Evolutionary conservation across 2,113 vertebrate species (phyloP).

Genomic region (Myocastor coypus): DNA sequence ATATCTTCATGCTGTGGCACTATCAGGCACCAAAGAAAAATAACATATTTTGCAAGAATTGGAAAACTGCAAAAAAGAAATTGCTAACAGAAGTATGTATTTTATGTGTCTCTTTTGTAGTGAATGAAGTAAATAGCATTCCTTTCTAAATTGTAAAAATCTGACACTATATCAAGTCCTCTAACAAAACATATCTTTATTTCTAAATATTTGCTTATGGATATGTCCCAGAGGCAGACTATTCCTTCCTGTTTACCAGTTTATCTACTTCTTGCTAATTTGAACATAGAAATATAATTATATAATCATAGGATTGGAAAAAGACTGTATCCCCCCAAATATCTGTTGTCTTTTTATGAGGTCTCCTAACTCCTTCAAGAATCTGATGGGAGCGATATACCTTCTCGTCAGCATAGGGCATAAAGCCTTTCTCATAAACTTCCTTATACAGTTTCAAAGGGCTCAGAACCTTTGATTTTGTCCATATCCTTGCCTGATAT

Average conservation of each 20-base stretch:
- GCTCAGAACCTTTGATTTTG: conserved; percentile 17
- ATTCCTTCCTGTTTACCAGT: conserved; percentile 31
- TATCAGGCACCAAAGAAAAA: conserved; percentile 52
- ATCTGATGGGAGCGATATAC: not conserved
- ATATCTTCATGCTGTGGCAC: not conserved
- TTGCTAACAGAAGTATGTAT: not conserved
- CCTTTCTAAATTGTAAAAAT: conserved; percentile 66
- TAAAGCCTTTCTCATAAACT: not conserved
- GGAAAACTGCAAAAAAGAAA: conserved; percentile 13
- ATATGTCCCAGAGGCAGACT: not conserved
- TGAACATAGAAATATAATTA: not conserved
- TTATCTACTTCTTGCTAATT: conserved; percentile 1
- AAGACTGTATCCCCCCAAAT: not conserved
- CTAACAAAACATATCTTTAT: not conserved
- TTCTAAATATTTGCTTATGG: conserved; percentile 64
- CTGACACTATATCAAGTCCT: not conserved
- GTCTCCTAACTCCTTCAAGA: not conserved
- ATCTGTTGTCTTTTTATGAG: not conserved
- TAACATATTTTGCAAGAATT: conserved; percentile 43
- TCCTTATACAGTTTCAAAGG: not conserved
- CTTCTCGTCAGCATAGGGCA: not conserved
- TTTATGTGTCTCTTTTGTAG: conserved; percentile 16
- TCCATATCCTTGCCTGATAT: not conserved
- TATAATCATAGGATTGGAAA: not conserved
- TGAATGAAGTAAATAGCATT: conserved; percentile 56